Evolutionary conservation across 2,113 vertebrate genomes (phyloP), one percentile per base, ranked within the genome.

Genomic region (Ardeotis arabs): DNA sequence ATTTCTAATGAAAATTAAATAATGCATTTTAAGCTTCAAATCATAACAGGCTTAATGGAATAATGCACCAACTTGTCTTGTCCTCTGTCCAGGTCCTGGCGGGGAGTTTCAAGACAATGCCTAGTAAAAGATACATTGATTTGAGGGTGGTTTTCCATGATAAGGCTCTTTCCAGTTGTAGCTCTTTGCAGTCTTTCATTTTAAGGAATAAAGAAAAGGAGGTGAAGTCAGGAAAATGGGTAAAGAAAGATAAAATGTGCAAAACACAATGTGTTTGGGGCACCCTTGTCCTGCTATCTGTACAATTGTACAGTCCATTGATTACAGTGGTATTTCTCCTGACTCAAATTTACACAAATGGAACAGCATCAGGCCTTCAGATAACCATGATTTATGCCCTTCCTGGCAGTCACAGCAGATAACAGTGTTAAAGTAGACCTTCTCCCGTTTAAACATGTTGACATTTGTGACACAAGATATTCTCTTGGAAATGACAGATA

Each of bases 351-450:
- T 73, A 84, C 67, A 82, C 56, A 92, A 94, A 89, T 87, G 64
- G 72, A 92, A 81, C 35, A 84, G 25, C 67, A 89, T 78, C 75
- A 81, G 35, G 23, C 53, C 73, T 78, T 84, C 69, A 84, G 86
- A 91, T 93, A 93, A 75, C 69, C 35, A 28, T 79, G 86, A 87
- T 93, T 96, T 85, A 93, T 89, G 45, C 8, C 53, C 19, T 66
- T 87, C 22, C 58, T 28, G n/a, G 47, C 50, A 84, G 74, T 12
- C 53, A 35, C 22, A 62, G 86, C 80, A 89, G 77, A 83, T 89
- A 96, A 69, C 44, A 24, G 9, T 31, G 28, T 53, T 80, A 79
- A 83, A 50, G 24, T 75, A 10, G n/a, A 67, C 35, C 44, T 90
- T 90, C 78, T 90, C 14, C 53, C 77, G 18, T 69, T 83, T 45